Base-by-base conservation (phyloP, 1,140 invertebrate species). In the Notospermus geniculatus region DNA sequence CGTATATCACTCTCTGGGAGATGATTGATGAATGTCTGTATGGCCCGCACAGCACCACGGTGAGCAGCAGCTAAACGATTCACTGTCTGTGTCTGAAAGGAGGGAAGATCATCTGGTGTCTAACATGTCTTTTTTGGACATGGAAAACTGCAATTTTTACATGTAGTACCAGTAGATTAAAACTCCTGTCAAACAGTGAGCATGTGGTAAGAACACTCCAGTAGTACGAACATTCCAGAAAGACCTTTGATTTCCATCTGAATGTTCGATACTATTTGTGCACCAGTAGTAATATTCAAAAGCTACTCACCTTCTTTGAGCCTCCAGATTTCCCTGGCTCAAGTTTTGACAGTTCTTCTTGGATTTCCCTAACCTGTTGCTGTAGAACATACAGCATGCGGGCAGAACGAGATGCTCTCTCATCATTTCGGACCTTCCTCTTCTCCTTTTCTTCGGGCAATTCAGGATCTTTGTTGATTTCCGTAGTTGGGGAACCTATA, bases 21-120 rank as follows among this genome's bases (percentile, higher is more conserved):
- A 27, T 74, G 66, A 43, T 67, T 69, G 2, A 77, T 70, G 60
- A 77, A 77, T 13, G 66, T 57, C 61, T 77, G 75, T 13, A 77
- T 65, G 0, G 71, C 61, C 46, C 71, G 62, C n/a, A 73, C 67
- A 5, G 71, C 71, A 4, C 70, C 71, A 22, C 73, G 59, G 59
- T 75, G 69, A 25, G 70, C 68, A 4, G 69, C 68, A 9, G 65
- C 67, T 43, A 77, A 59, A 25, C 69, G 60, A 27, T 67, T 53
- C 30, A 67, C 62, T 30, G 68, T 61, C 39, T 73, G 72, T 55
- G 66, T 74, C 75, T 77, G 60, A 39, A 59, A 59, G 45, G 50
- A 54, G 28, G 2, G n/a, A 27, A 54, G 4, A 17, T 23, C 2
- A n/a, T 2, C 19, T 19, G 19, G 19, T 13, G 11, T 43, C 39